Evolutionary conservation across 2,797 vertebrate species (phyloP).

Genomic region (Squalus acanthias): DNA sequence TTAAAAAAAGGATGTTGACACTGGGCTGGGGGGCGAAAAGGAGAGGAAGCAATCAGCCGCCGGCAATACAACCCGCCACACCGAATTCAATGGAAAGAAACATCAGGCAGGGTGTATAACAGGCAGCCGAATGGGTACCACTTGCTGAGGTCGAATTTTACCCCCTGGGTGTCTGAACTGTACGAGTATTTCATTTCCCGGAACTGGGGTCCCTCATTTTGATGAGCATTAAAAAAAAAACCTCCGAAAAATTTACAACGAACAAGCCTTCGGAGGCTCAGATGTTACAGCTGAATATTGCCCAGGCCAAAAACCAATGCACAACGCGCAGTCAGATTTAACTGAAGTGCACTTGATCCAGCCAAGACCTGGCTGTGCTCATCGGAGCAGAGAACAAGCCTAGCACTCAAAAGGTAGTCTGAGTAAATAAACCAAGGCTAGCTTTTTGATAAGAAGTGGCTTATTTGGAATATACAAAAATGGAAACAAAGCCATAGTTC

Average conservation of each 20-base stretch:
- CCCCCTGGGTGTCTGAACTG: background rate
- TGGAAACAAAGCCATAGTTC: background rate
- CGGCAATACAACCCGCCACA: background rate
- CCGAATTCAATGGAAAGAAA: background rate
- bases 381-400: background rate
- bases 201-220: background rate
- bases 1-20: background rate
- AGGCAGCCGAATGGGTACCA: background rate
- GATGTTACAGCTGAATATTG: background rate
- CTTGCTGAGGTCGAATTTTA: background rate
- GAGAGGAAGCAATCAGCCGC: background rate
- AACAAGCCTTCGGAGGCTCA: background rate
- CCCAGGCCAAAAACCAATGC: background rate
- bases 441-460: background rate
- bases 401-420: background rate
- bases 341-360: background rate
- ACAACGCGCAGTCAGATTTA: background rate
- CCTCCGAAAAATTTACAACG: background rate
- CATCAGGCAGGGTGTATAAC: background rate
- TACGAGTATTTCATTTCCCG: background rate
- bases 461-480: conserved; percentile 23
- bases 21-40: background rate
- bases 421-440: background rate
- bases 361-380: background rate
- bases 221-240: background rate